Base-by-base conservation (phyloP, 64 coral and sea anemone genomes). In the Dendrophyllia cribrosa region DNA sequence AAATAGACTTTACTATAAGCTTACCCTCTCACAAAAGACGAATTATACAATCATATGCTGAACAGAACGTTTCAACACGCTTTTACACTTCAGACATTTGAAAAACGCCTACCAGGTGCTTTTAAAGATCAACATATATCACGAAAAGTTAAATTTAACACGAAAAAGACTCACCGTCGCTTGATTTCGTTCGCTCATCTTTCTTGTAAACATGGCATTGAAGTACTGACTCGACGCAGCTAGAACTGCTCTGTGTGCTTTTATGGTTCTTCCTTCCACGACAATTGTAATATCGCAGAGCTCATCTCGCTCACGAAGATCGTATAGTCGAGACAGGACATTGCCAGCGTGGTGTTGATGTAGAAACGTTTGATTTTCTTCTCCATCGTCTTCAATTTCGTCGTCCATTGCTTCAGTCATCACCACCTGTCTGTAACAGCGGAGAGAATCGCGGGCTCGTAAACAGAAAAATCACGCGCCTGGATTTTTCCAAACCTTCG, bases 161-260 rank as follows among this genome's bases (percentile, higher is more conserved):
- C 13, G 17, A 75, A 75, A 14, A 20, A 4, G 47, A 91, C 97
- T 76, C 71, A 99, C 97, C 23, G 81, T 89, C 11, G 95, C 87
- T 75, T 93, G 95, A 15, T 86, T 93, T 63, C 88, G 93, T 83
- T 99, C 97, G 19, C 88, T 99, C 88, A 99, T 95, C 13, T 88
- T 85, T 56, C 94, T 82, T 8, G 94, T 96, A 88, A 99, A 99
- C 91, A 99, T 88, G 46, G 97, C 97, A 82, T 93, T 99, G 66
- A 99, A 99, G 13, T 99, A 99, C 51, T 87, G 94, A 78, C 97
- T 99, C 12, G 94, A 91, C 9, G 97, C 91, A 5, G 94, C 97
- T 14, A 99, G 75, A 7, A 99, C 97, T 2, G 91, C 94, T 34
- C 92, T 73, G 75, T 99, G 97, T 0, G 87, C 97, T 23, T 88